Base-by-base conservation (phyloP, 2,797 vertebrate species). In the Eidolon dupreanum region DNA sequence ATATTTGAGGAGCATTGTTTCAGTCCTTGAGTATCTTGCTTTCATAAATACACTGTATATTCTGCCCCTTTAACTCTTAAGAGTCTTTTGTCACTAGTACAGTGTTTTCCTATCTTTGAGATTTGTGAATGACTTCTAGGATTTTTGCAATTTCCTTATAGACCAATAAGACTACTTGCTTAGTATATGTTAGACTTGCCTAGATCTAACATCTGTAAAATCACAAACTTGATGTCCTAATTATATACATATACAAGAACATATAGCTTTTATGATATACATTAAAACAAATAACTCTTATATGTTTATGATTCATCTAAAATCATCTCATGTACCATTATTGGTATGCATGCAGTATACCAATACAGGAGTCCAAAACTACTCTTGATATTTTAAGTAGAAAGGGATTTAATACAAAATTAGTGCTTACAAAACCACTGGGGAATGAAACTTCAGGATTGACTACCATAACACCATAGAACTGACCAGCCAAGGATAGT, bases 251-350 rank as follows among this genome's bases (percentile, higher is more conserved):
- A 61, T 36, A 78, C 2, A 87, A 24, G n/a, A 73, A 86, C 8
- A 66, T 41, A 63, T 5, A 91, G 31, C 4, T 88, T 88, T 79
- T 70, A 63, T 61, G 33, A 81, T 36, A n/a, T 26, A 0, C 33
- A 65, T 59, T 43, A 57, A 43, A 88, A 79, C 26, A 90, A 90
- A 81, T 53, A 95, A 79, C 16, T 46, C 28, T 41, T 59, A n/a
- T 55, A n/a, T 31, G 57, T 53, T 89, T 89, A 31, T 84, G n/a
- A 77, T 92, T 89, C 49, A 87, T 43, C 78, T 73, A 73, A 81
- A 94, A 86, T 73, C 55, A 68, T 75, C 31, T 84, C 49, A 41
- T 16, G 5, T 20, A 38, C 66, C 19, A 12, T 36, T 28, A 17
- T 0, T 78, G 24, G 15, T 19, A 88, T 13, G 11, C 33, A 55